Percentiles rank a stretch among this genome's conserved stretches.
phyloP scores from a whole-genome alignment of 2,113 vertebrate genomes.

The Balaenoptera acutorostrata region DNA sequence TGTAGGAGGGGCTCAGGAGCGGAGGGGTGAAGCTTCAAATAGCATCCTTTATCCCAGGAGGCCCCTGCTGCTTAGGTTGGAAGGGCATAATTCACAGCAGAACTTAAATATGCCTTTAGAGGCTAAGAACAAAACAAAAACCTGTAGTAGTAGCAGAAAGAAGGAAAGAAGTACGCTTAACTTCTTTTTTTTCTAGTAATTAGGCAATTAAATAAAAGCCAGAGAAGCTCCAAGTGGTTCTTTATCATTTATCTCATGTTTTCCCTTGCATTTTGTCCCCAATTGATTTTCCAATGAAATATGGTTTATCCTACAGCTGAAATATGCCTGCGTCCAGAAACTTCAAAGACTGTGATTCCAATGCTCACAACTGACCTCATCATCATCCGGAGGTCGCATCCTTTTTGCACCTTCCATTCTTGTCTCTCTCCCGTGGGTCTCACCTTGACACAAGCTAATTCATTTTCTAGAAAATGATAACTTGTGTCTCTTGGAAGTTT shows the following conservation, averaged over 20 bases:
- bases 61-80: background rate
- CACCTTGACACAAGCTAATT: background rate
- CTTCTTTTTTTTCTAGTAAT: background rate
- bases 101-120: background rate
- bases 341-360: background rate
- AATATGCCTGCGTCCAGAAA: background rate
- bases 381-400: background rate
- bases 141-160: background rate
- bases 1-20: background rate
- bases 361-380: background rate
- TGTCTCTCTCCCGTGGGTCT: background rate
- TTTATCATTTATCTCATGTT: background rate
- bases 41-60: background rate
- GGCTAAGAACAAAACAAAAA: background rate
- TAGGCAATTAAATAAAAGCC: background rate
- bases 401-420: background rate
- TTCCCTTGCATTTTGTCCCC: background rate
- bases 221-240: background rate
- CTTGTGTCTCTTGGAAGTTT: background rate
- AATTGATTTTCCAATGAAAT: background rate
- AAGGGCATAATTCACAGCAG: background rate
- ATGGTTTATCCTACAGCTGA: background rate
- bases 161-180: background rate
- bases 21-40: background rate
- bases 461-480: background rate